A percentile compares a stretch with the other conserved stretches of the same genome.
Evolutionary conservation across 1,140 invertebrate genomes (phyloP).

Genomic region (Bicyclus anynana): DNA sequence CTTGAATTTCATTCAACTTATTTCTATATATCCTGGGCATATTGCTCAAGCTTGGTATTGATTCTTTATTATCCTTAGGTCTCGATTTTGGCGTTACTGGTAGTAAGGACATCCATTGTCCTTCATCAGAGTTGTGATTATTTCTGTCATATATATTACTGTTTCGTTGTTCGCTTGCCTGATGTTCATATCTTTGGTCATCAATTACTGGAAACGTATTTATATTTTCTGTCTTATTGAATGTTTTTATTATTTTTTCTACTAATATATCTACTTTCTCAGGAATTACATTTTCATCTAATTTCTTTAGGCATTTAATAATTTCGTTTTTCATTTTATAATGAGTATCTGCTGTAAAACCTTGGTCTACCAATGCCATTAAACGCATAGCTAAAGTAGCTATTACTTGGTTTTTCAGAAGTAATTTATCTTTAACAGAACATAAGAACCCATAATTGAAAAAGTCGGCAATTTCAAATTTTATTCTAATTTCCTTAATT

Average conservation of each 20-base stretch:
- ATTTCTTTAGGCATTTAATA: conserved; percentile 29
- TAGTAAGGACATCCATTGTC: not conserved
- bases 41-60: no score
- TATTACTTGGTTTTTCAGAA: conserved; percentile 29
- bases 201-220: no score
- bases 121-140: not conserved
- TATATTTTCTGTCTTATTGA: no score
- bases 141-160: not conserved
- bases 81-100: not conserved
- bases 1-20: no score
- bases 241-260: no score
- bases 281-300: conserved; percentile 20
- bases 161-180: not conserved
- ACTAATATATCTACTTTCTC: not conserved
- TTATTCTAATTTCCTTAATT: conserved; percentile 42
- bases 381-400: conserved; percentile 32
- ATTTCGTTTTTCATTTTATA: conserved; percentile 38
- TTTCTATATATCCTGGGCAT: no score
- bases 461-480: conserved; percentile 34
- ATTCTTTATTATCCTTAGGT: not conserved
- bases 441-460: conserved; percentile 27
- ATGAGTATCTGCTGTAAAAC: conserved; percentile 24
- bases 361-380: conserved; percentile 30
- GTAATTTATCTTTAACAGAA: conserved; percentile 13
- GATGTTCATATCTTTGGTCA: not conserved